Base-by-base conservation (phyloP, 2,888 invertebrate species). In the Ametastegia equiseti region DNA sequence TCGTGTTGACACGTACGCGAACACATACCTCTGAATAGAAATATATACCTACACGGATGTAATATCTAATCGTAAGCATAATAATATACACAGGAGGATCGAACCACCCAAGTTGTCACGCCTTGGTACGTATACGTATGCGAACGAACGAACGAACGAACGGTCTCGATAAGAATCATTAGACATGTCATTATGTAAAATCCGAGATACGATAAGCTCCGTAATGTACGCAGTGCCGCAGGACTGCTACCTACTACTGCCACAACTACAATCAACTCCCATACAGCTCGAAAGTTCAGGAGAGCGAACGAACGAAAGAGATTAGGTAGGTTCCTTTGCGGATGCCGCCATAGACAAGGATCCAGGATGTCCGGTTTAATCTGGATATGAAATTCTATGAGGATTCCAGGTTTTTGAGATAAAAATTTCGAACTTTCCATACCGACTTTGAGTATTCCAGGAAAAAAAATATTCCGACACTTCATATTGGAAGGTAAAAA, bases 101-200 rank as follows among this genome's bases (percentile, higher is more conserved):
- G 23, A 5, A 3, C 39, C n/a, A 33, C n/a, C n/a, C n/a, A 39
- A 67, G 65, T 67, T 67, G 65, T 67, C 65, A 67, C 65, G 65
- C 65, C 39, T 67, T 67, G 65, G 39, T 67, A 67, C n/a, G n/a
- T n/a, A n/a, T n/a, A n/a, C n/a, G n/a, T n/a, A n/a, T n/a, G n/a
- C n/a, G n/a, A n/a, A n/a, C n/a, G n/a, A n/a, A n/a, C n/a, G n/a
- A n/a, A n/a, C n/a, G n/a, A n/a, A n/a, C n/a, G n/a, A n/a, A n/a
- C 71, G 27, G 36, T 42, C 27, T 27, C 42, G 71, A 71, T 71
- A 71, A 71, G 45, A 71, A 71, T 71, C 71, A 45, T 71, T 47
- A 71, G 71, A n/a, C 47, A n/a, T 67, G 71, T 71, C 47, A 71
- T 71, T 71, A 71, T 30, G 45, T 71, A 71, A 47, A 71, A 47